Conservation (phyloP, 2,888 invertebrate species). For the Cheiracanthium punctorium region DNA sequence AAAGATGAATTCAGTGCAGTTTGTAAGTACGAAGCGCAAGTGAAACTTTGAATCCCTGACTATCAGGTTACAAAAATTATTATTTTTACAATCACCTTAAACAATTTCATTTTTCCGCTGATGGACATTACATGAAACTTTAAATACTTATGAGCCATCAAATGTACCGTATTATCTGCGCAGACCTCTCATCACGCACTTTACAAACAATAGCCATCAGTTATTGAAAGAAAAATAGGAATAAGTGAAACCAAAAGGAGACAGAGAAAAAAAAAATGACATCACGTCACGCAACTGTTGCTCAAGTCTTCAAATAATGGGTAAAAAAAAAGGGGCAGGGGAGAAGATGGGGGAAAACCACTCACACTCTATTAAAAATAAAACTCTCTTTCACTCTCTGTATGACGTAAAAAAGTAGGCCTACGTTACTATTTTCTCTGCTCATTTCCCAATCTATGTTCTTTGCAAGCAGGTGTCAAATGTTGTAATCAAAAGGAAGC, state of each 20-base stretch:
- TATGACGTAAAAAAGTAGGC: slow-evolving; percentile 43
- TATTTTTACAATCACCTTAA: too few relatives aligned
- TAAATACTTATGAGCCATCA: too few relatives aligned
- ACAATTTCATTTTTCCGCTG: too few relatives aligned
- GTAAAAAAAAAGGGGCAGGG: neutral
- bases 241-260: neutral
- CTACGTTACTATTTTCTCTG: slow-evolving; percentile 39
- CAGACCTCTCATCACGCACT: neutral
- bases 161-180: neutral
- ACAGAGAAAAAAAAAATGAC: neutral
- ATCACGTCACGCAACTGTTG: neutral
- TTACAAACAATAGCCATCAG: neutral
- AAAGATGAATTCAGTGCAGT: too few relatives aligned
- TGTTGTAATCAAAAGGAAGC: neutral
- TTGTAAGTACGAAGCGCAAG: too few relatives aligned
- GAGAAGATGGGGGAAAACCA: neutral
- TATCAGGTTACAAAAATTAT: too few relatives aligned
- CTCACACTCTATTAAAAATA: neutral
- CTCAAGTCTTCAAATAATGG: neutral
- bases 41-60: too few relatives aligned
- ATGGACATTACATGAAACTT: too few relatives aligned
- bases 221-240: neutral
- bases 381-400: slow-evolving; percentile 1
- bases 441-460: slow-evolving; percentile 14
- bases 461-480: slow-evolving; percentile 37